Percentiles rank a stretch among this genome's conserved stretches.
Evolutionary conservation across 2,888 invertebrate genomes (phyloP).

Genomic region (Punctoribates punctum): DNA sequence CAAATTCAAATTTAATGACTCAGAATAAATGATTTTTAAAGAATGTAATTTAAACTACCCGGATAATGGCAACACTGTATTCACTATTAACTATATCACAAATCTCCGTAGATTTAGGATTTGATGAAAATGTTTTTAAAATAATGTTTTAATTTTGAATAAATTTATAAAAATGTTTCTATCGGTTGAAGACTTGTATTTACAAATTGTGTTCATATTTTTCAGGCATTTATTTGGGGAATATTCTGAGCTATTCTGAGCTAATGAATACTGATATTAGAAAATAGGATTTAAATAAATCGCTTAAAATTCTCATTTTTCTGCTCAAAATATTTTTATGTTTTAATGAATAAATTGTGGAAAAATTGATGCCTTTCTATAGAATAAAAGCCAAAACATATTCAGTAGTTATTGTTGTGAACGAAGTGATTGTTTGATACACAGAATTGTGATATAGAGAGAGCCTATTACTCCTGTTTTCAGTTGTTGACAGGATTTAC

Average conservation of each 20-base stretch:
- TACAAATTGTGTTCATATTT: no score
- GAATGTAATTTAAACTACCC: no score
- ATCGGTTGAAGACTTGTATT: no score
- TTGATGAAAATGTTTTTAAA: no score
- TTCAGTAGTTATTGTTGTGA: conserved; percentile 25
- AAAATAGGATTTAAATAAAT: conserved; percentile 22
- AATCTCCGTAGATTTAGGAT: no score
- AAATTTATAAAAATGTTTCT: no score
- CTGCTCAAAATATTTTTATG: background rate
- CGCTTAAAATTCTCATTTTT: background rate
- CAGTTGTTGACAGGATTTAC: conserved; percentile 36
- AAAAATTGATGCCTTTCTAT: conserved; percentile 16
- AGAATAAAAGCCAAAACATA: conserved; percentile 29
- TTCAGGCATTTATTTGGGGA: no score
- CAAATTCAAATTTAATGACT: no score
- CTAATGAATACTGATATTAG: conserved; percentile 3
- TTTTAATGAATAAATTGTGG: background rate
- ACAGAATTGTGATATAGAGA: conserved; percentile 9
- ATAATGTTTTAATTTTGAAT: no score
- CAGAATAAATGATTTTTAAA: background rate
- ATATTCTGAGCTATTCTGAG: background rate
- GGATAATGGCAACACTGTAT: no score
- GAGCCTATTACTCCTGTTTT: conserved; percentile 37
- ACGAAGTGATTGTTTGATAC: conserved; percentile 27
- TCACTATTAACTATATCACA: no score